phyloP scores from a whole-genome alignment of 1,140 invertebrate species.

The Lasioglossum baleicum region DNA sequence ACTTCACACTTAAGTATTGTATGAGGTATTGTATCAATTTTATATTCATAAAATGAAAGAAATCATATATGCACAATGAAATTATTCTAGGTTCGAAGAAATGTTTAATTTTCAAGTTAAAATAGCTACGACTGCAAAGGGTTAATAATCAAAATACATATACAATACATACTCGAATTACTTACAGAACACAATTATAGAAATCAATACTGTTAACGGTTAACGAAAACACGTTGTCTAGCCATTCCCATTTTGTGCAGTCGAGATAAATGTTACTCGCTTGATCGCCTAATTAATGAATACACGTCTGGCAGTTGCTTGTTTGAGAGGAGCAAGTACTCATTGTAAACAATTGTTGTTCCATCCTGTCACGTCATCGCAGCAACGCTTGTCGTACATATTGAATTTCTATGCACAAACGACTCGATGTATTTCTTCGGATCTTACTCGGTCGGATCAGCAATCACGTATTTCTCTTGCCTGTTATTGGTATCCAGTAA shows the following conservation, averaged over 20 bases:
- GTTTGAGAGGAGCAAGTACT: neutral
- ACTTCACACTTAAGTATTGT: too few relatives aligned
- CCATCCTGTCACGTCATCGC: slow-evolving; percentile 23
- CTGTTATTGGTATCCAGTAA: slow-evolving; percentile 71
- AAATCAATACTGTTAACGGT: too few relatives aligned
- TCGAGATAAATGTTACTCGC: slow-evolving; percentile 5
- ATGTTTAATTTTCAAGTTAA: too few relatives aligned
- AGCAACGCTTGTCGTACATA: slow-evolving; percentile 28
- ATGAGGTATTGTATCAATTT: too few relatives aligned
- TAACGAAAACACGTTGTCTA: neutral
- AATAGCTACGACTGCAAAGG: too few relatives aligned
- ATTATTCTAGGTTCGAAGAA: too few relatives aligned
- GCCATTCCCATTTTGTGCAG: neutral
- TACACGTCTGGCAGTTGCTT: slow-evolving; percentile 15
- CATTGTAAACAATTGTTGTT: too few relatives aligned
- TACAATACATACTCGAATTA: too few relatives aligned
- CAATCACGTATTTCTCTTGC: slow-evolving; percentile 31
- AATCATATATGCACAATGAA: too few relatives aligned
- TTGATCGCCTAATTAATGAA: slow-evolving; percentile 1
- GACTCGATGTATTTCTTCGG: slow-evolving; percentile 24
- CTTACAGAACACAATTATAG: too few relatives aligned
- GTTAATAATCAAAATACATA: too few relatives aligned
- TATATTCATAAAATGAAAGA: too few relatives aligned
- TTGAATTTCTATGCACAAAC: slow-evolving; percentile 21
- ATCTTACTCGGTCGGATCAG: slow-evolving; percentile 4